Evolutionary conservation across 1,140 invertebrate species (phyloP).

Genomic region (Oscheius sp.): DNA sequence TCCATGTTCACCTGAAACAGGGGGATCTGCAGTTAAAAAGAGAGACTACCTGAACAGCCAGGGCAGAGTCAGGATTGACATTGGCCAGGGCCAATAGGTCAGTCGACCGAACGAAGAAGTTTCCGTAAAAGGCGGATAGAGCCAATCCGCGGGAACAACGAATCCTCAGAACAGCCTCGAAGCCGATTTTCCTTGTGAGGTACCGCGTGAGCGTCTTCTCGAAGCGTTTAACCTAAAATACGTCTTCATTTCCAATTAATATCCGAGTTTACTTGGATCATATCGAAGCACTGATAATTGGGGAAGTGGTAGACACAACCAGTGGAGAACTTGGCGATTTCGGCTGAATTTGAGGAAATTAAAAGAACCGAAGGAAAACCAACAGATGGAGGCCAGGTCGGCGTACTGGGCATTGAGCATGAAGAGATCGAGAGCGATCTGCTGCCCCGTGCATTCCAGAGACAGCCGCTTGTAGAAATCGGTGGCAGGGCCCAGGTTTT

Average conservation of each 20-base stretch:
- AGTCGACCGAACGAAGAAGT: slow-evolving; percentile 96
- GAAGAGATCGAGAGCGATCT: slow-evolving; percentile 93
- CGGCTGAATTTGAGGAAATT: slow-evolving; percentile 45
- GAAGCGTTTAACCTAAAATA: slow-evolving; percentile 71
- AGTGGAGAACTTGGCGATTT: slow-evolving; percentile 85
- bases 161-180: slow-evolving; percentile 96
- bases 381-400: slow-evolving; percentile 87
- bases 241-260: slow-evolving; percentile 65
- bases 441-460: slow-evolving; percentile 89
- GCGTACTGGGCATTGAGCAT: slow-evolving; percentile 86
- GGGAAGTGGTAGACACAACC: slow-evolving; percentile 91
- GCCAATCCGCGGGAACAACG: slow-evolving; percentile 79
- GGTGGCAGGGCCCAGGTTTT: slow-evolving; percentile 79
- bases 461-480: slow-evolving; percentile 98
- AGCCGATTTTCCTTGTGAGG: slow-evolving; percentile 91
- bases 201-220: slow-evolving; percentile 80
- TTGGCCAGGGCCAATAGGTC: slow-evolving; percentile 93
- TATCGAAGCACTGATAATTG: slow-evolving; percentile 72
- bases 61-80: slow-evolving; percentile 94
- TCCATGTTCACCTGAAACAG: slow-evolving; percentile 76
- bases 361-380: slow-evolving; percentile 61
- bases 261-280: slow-evolving; percentile 2
- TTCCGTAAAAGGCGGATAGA: slow-evolving; percentile 97
- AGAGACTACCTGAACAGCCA: slow-evolving; percentile 83
- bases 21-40: neutral